Percentiles rank a stretch among this genome's conserved stretches.
Evolutionary conservation across 1,140 invertebrate species (phyloP).

Genomic region (Chironomus tepperi): DNA sequence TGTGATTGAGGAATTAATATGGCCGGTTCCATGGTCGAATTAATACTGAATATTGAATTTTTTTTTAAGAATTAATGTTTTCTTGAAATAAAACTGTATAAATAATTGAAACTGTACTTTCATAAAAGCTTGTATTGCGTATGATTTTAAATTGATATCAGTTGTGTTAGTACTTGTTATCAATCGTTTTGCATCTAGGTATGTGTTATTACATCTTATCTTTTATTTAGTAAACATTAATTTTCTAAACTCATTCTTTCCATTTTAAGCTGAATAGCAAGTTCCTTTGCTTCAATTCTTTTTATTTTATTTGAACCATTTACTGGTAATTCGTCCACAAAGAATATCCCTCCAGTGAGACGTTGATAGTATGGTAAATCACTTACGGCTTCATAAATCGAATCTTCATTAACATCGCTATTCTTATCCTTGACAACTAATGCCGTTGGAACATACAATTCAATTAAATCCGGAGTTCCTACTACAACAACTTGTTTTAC

Average conservation of each 20-base stretch:
- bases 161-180: no score
- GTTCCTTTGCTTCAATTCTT: constrained; percentile 46
- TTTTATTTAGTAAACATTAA: no score
- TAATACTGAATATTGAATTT: no score
- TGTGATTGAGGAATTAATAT: no score
- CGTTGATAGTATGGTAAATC: constrained; percentile 57
- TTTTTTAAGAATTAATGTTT: no score
- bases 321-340: constrained; percentile 52
- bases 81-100: no score
- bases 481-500: constrained; percentile 74
- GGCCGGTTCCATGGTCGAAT: no score
- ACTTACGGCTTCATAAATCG: background rate
- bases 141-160: no score
- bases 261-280: background rate
- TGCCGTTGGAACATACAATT: background rate
- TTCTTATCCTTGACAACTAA: background rate
- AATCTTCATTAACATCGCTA: background rate
- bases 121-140: no score
- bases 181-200: no score
- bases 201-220: no score
- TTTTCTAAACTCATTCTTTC: background rate
- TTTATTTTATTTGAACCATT: constrained; percentile 59
- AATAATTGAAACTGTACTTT: no score
- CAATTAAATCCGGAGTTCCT: constrained; percentile 57
- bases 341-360: constrained; percentile 51